phyloP scores from a whole-genome alignment of 2,888 invertebrate genomes.

The Drosophila anomalata region DNA sequence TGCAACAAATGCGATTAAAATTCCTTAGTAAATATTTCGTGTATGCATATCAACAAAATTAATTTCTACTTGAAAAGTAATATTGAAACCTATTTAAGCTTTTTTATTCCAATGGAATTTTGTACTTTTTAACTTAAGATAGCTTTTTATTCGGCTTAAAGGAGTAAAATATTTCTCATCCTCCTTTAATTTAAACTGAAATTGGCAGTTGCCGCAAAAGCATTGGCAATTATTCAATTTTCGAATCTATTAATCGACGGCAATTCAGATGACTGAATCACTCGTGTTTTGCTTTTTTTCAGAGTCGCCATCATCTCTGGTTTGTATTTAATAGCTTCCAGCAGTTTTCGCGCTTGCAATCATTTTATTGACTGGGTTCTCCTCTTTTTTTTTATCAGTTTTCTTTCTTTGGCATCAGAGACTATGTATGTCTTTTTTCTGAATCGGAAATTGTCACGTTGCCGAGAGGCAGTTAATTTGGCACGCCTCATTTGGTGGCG shows the following conservation, averaged over 20 bases:
- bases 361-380: constrained; percentile 16
- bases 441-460: constrained; percentile 55
- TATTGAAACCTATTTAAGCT: no score
- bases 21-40: no score
- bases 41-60: no score
- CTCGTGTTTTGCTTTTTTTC: constrained; percentile 15
- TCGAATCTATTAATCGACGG: constrained; percentile 58
- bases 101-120: no score
- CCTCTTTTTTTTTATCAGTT: constrained; percentile 11
- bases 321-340: constrained; percentile 40
- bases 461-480: constrained; percentile 40
- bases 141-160: not conserved
- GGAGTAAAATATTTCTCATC: not conserved
- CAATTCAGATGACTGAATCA: constrained; percentile 48
- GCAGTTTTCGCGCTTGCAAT: constrained; percentile 41
- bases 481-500: constrained; percentile 35
- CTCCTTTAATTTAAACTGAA: constrained; percentile 9
- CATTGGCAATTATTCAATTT: constrained; percentile 57
- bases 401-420: constrained; percentile 14
- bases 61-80: no score
- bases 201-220: constrained; percentile 33
- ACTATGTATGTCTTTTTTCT: constrained; percentile 3
- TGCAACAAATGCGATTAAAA: no score
- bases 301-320: constrained; percentile 11
- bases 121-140: not conserved